phyloP scores from a whole-genome alignment of 2,888 invertebrate species.

The Xestia ashworthii region DNA sequence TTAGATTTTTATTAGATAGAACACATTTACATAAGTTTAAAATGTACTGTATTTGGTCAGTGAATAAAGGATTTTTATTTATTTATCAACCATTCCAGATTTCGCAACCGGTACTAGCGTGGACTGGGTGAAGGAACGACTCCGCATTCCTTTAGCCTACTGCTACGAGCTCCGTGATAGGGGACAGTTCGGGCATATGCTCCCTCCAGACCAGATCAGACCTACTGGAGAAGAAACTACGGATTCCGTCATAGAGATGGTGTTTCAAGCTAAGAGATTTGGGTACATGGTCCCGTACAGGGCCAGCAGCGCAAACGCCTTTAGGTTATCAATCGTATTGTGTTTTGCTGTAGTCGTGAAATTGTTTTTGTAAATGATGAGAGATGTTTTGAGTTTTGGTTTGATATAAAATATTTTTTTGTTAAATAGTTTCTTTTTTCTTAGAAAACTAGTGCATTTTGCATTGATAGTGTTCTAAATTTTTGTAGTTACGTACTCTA shows the following conservation, averaged over 20 bases:
- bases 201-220: slow-evolving; percentile 93
- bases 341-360: slow-evolving; percentile 29
- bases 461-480: not conserved
- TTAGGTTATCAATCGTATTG: slow-evolving; percentile 43
- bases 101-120: slow-evolving; percentile 92
- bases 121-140: slow-evolving; percentile 94
- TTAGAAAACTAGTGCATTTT: too few relatives aligned
- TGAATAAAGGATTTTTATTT: too few relatives aligned
- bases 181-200: slow-evolving; percentile 92
- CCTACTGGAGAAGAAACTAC: slow-evolving; percentile 92
- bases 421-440: not conserved
- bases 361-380: slow-evolving; percentile 30
- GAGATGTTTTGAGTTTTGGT: not conserved
- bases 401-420: not conserved
- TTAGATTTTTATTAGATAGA: too few relatives aligned
- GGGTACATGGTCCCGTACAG: slow-evolving; percentile 76
- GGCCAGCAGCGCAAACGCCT: not conserved
- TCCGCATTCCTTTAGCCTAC: slow-evolving; percentile 92
- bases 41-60: too few relatives aligned
- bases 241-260: slow-evolving; percentile 82
- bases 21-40: too few relatives aligned
- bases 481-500: not conserved
- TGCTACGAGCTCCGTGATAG: slow-evolving; percentile 93
- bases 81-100: slow-evolving; percentile 80
- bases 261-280: slow-evolving; percentile 81